Conservation (phyloP, 2,797 vertebrate species). For the Anableps anableps region DNA sequence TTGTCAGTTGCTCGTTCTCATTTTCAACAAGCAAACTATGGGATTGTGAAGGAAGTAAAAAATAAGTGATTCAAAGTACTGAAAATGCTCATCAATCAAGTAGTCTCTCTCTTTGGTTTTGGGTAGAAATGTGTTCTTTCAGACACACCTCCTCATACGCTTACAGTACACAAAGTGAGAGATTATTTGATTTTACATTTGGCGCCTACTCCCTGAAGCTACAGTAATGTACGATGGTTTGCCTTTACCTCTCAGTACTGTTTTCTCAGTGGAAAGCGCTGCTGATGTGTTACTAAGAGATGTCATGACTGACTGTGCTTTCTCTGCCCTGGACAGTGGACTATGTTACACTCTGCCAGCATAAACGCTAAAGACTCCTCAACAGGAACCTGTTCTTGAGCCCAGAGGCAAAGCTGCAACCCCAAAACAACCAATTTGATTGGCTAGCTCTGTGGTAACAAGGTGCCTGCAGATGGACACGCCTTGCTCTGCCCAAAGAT, state of each 20-base stretch:
- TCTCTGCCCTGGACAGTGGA: slow-evolving; percentile 54
- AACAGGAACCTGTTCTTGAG: slow-evolving; percentile 38
- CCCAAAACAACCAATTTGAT: slow-evolving; percentile 34
- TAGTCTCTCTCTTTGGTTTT: slow-evolving; percentile 67
- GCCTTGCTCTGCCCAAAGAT: slow-evolving; percentile 65
- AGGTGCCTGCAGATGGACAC: slow-evolving; percentile 55
- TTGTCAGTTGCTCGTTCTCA: slow-evolving; percentile 29
- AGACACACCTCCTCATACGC: slow-evolving; percentile 16
- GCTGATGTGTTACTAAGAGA: slow-evolving; percentile 32
- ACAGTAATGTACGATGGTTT: slow-evolving; percentile 38
- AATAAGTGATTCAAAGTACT: slow-evolving; percentile 34
- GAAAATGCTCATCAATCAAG: slow-evolving; percentile 36
- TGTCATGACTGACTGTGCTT: slow-evolving; percentile 53
- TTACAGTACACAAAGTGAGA: slow-evolving; percentile 54
- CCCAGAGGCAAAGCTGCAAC: slow-evolving; percentile 32
- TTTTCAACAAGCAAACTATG: slow-evolving; percentile 29
- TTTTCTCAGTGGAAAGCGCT: slow-evolving; percentile 39
- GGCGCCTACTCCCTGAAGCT: slow-evolving; percentile 49
- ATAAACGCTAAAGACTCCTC: slow-evolving; percentile 43
- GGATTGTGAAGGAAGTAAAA: slow-evolving; percentile 31
- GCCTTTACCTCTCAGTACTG: slow-evolving; percentile 42
- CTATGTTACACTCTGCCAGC: slow-evolving; percentile 42
- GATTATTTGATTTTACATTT: slow-evolving; percentile 46
- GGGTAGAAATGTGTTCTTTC: slow-evolving; percentile 12
- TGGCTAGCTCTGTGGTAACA: slow-evolving; percentile 54